Conservation (phyloP, 2,888 invertebrate genomes). For the Zele albiditarsus region DNA sequence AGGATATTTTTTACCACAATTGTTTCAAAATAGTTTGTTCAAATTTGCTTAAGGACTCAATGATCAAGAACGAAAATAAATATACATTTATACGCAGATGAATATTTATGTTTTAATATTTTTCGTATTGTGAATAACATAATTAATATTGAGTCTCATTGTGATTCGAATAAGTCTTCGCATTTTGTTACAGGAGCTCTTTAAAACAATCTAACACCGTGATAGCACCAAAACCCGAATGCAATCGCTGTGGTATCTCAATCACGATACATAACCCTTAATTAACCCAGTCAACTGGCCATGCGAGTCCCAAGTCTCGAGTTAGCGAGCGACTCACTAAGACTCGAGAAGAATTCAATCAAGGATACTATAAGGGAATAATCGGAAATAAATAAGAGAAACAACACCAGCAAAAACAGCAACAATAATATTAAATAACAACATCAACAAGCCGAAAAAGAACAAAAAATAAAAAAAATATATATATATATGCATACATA, state of each 20-base stretch:
- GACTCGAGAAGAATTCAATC: constrained; percentile 54
- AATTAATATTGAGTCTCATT: constrained; percentile 39
- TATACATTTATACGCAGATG: background rate
- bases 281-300: constrained; percentile 54
- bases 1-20: background rate
- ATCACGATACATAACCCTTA: constrained; percentile 56
- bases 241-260: constrained; percentile 62
- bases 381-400: constrained; percentile 9
- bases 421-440: constrained; percentile 27
- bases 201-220: constrained; percentile 66
- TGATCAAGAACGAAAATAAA: background rate
- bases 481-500: constrained; percentile 9
- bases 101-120: constrained; percentile 13
- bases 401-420: constrained; percentile 13
- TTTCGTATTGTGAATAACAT: constrained; percentile 38
- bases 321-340: constrained; percentile 59
- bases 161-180: constrained; percentile 53
- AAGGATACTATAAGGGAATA: constrained; percentile 24
- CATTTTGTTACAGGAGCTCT: constrained; percentile 69
- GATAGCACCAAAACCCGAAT: constrained; percentile 65
- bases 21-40: background rate
- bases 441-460: constrained; percentile 31
- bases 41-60: too few species aligned
- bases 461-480: constrained; percentile 34
- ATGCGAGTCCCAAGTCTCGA: constrained; percentile 40